Conservation (phyloP, 2,113 vertebrate species). For the Brachirus orientalis region DNA sequence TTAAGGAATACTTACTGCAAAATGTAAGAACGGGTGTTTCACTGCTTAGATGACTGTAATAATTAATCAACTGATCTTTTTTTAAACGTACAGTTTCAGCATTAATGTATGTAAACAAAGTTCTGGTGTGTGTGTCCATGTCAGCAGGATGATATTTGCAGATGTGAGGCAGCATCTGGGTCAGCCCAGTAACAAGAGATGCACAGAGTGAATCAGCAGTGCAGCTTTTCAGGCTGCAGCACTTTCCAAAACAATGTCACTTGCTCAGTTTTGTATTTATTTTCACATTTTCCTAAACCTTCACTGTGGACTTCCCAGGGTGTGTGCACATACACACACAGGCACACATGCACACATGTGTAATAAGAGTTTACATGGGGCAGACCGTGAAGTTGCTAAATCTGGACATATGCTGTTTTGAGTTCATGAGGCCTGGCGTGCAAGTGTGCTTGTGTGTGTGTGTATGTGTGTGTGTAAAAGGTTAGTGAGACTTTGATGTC, state of each 20-base stretch:
- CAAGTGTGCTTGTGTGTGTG: not conserved
- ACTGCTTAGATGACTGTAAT: not conserved
- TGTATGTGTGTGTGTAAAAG: not conserved
- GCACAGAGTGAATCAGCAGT: slow-evolving; percentile 38
- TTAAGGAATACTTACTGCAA: not conserved
- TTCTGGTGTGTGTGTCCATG: slow-evolving; percentile 1
- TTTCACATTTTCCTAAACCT: slow-evolving; percentile 29
- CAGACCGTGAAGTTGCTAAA: no score
- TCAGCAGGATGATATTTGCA: slow-evolving; percentile 15
- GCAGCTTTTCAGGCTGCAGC: slow-evolving; percentile 33
- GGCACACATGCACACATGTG: no score
- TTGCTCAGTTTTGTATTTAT: slow-evolving; percentile 47
- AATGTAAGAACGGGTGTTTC: not conserved
- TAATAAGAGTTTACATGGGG: no score
- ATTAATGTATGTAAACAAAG: not conserved
- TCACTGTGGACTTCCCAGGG: no score
- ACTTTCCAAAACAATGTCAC: slow-evolving; percentile 35
- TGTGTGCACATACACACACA: no score
- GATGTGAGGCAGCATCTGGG: slow-evolving; percentile 43
- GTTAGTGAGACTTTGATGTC: slow-evolving; percentile 25
- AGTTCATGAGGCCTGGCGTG: not conserved
- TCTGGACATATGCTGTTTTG: no score
- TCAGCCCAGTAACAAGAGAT: slow-evolving; percentile 30
- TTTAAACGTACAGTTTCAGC: slow-evolving; percentile 3
- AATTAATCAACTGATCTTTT: slow-evolving; percentile 20